Conservation (phyloP, 2,888 invertebrate species). For the Drosophila kanekoi region DNA sequence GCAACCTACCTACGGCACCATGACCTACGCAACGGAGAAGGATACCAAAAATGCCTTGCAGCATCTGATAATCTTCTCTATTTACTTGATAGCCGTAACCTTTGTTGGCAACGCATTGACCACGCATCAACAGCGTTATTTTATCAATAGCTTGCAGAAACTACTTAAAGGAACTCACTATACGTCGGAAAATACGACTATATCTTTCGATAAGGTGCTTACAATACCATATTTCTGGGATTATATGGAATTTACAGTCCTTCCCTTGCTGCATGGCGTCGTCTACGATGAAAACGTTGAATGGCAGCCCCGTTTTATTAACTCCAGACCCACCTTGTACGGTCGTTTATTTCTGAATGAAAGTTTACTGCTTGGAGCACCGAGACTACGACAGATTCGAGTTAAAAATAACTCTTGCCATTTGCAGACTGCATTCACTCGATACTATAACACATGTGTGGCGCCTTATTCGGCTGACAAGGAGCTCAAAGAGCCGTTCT, state of each 20-base stretch:
- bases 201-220: conserved; percentile 21
- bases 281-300: background rate
- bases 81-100: conserved; percentile 10
- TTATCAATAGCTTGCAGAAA: background rate
- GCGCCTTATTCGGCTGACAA: conserved; percentile 85
- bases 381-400: conserved; percentile 87
- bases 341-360: conserved; percentile 85
- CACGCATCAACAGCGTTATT: background rate
- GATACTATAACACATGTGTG: conserved; percentile 87
- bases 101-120: conserved; percentile 5
- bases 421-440: conserved; percentile 87
- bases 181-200: fast-evolving
- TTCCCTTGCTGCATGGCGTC: conserved; percentile 31
- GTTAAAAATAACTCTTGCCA: conserved; percentile 87
- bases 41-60: conserved; percentile 11
- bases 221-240: conserved; percentile 51
- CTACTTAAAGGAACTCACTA: background rate
- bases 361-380: conserved; percentile 87
- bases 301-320: background rate
- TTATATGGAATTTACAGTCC: conserved; percentile 25
- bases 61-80: background rate
- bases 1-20: background rate
- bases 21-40: conserved; percentile 24
- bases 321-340: background rate
- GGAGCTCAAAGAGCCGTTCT: conserved; percentile 79